Conservation (phyloP, 2,113 vertebrate species). For the Carlito syrichta region DNA sequence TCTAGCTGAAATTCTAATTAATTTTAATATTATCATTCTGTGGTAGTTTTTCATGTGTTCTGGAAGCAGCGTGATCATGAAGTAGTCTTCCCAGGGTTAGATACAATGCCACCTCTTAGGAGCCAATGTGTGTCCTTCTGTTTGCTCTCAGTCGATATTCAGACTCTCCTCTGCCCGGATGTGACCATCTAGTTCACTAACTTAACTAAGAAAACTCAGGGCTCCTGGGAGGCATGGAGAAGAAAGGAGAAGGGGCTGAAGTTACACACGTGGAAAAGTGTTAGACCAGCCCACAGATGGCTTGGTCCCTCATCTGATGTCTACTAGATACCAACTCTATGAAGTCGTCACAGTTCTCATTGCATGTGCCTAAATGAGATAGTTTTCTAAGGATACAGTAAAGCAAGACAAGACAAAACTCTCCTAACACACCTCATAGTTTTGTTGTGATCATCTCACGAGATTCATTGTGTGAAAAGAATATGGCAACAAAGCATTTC, state of each 20-base stretch:
- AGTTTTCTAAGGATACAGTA: neutral
- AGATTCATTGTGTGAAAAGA: neutral
- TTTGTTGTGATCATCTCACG: neutral
- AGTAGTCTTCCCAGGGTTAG: neutral
- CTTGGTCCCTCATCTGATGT: neutral
- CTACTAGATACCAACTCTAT: neutral
- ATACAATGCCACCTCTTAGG: neutral
- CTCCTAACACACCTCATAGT: neutral
- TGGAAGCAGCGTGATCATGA: neutral
- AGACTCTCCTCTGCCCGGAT: neutral
- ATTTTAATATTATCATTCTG: neutral
- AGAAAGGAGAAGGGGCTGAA: neutral
- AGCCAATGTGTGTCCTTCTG: neutral
- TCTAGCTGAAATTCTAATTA: neutral
- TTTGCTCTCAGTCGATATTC: neutral
- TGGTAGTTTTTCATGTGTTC: neutral
- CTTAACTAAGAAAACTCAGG: neutral
- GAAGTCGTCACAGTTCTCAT: neutral
- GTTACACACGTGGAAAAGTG: neutral
- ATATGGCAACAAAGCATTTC: neutral
- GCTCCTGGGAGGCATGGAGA: neutral
- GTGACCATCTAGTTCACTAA: neutral
- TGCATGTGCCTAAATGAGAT: neutral
- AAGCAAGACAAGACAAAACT: neutral
- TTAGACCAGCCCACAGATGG: neutral